These are phyloP conservation scores for Scomber scombrus DNA, from an alignment of 2,113 vertebrate species.

Conservation along the genomic window DNA sequence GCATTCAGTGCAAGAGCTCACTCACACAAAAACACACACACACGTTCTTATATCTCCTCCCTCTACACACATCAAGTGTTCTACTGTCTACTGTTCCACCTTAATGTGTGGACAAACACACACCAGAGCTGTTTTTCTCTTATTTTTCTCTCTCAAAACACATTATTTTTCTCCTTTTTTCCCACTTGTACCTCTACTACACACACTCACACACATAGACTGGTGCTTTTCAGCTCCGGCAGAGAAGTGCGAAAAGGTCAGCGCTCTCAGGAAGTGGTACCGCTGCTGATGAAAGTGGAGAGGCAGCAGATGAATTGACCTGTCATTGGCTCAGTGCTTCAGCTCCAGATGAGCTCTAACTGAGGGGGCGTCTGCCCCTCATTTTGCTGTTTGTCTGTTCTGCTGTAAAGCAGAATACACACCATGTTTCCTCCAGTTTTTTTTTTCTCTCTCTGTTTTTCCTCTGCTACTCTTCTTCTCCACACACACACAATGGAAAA, in stretches of 20 bases:
- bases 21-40: background rate
- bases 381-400: conserved; percentile 10
- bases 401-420: background rate
- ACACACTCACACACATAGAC: background rate
- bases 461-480: background rate
- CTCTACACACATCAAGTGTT: background rate
- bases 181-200: background rate
- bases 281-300: conserved; percentile 36
- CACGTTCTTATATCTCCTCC: background rate
- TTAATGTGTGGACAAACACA: background rate
- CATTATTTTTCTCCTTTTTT: background rate
- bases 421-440: background rate
- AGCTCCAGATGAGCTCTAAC: conserved; percentile 38
- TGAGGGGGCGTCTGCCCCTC: conserved; percentile 25
- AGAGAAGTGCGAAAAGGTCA: conserved; percentile 42
- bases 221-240: background rate
- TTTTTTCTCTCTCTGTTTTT: background rate
- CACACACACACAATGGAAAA: too few relatives aligned
- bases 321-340: conserved; percentile 45
- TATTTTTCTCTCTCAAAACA: background rate
- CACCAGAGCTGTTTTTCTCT: background rate
- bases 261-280: conserved; percentile 33
- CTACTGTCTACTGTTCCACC: background rate
- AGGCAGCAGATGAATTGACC: conserved; percentile 51
- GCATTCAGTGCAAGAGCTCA: conserved; percentile 2